These are phyloP conservation scores for Kuschelorhynchus macadamiae DNA, from an alignment of 2,888 invertebrate species.

Conservation along the genomic window DNA sequence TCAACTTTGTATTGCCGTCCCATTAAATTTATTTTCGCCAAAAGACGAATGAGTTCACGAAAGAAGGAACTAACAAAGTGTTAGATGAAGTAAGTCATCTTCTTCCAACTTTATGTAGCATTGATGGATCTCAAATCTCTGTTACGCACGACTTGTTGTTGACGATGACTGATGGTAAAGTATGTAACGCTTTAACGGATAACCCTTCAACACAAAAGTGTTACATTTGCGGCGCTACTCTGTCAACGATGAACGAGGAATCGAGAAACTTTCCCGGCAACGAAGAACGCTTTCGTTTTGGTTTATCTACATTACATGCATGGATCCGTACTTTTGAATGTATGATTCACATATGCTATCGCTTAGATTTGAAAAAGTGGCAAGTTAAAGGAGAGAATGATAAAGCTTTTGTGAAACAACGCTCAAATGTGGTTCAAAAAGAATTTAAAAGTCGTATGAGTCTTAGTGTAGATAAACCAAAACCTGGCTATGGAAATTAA, in stretches of 20 bases:
- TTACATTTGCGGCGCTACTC: slow-evolving; percentile 3
- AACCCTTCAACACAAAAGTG: not conserved
- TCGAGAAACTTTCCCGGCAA: not conserved
- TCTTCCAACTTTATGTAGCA: not conserved
- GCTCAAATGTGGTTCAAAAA: not conserved
- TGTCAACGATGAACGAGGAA: not conserved
- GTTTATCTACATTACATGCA: slow-evolving; percentile 1
- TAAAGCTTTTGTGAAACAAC: not conserved
- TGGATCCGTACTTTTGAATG: not conserved
- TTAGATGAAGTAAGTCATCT: not conserved
- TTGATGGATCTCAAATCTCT: not conserved
- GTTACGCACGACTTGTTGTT: not conserved
- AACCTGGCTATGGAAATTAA: not conserved
- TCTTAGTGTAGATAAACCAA: not conserved
- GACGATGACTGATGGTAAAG: slow-evolving; percentile 1
- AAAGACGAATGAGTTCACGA: not conserved
- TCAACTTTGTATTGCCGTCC: slow-evolving; percentile 1
- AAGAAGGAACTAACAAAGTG: not conserved
- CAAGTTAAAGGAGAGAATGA: not conserved
- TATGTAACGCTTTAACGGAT: not conserved
- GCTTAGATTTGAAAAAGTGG: not conserved
- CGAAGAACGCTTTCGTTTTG: not conserved
- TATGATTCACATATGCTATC: not conserved
- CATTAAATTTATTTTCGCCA: slow-evolving; percentile 1
- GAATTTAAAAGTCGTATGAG: not conserved